These are phyloP conservation scores for Pitta sordida DNA, from an alignment of 2,113 vertebrate genomes.

Conservation along the genomic window DNA sequence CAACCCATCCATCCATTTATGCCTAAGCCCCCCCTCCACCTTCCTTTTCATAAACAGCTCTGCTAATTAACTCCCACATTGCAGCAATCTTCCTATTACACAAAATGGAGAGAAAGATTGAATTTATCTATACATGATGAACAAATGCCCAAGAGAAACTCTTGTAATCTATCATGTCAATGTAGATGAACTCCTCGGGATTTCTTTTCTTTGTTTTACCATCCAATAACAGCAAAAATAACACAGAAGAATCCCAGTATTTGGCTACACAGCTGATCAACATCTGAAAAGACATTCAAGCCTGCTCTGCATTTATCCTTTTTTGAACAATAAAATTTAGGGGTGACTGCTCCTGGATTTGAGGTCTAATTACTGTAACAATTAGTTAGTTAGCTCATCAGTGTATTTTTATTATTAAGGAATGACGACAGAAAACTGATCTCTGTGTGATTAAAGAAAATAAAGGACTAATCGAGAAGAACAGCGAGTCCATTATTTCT, in stretches of 20 bases:
- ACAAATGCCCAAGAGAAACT: slow-evolving; percentile 62
- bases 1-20: background rate
- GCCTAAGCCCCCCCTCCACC: background rate
- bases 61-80: slow-evolving; percentile 65
- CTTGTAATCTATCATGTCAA: slow-evolving; percentile 46
- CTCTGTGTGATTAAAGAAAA: slow-evolving; percentile 26
- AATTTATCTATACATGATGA: slow-evolving; percentile 64
- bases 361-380: slow-evolving; percentile 1
- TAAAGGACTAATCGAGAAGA: slow-evolving; percentile 9
- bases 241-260: background rate
- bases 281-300: slow-evolving; percentile 29
- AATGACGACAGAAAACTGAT: background rate
- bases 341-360: slow-evolving; percentile 18
- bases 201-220: slow-evolving; percentile 59
- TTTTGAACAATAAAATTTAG: slow-evolving; percentile 14
- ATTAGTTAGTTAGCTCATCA: slow-evolving; percentile 46
- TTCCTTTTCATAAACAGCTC: slow-evolving; percentile 53
- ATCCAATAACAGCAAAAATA: slow-evolving; percentile 43
- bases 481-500: background rate
- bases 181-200: slow-evolving; percentile 54
- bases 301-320: slow-evolving; percentile 6
- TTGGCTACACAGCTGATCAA: slow-evolving; percentile 29
- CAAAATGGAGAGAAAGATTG: slow-evolving; percentile 37
- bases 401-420: slow-evolving; percentile 5
- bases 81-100: slow-evolving; percentile 23